A percentile compares a stretch with the other conserved stretches of the same genome.
These are phyloP conservation scores for Cavia aperea DNA, from an alignment of 2,113 vertebrate genomes.

Conservation along the genomic window DNA sequence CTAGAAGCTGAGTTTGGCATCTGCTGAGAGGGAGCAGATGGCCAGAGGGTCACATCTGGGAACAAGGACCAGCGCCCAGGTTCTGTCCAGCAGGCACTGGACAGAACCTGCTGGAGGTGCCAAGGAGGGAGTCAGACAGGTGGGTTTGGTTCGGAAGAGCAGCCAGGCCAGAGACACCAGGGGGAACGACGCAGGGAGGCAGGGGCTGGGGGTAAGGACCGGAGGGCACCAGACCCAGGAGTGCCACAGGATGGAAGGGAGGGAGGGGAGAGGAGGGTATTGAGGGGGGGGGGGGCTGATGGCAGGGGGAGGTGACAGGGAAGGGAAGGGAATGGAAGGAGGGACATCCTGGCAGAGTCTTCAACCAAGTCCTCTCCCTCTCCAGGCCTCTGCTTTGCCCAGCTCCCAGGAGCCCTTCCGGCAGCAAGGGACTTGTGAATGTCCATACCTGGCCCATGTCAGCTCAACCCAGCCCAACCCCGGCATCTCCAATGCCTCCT, in stretches of 20 bases:
- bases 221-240: not conserved
- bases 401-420: not conserved
- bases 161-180: too few species aligned
- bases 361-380: not conserved
- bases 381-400: not conserved
- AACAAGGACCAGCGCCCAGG: too few species aligned
- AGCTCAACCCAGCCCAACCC: too few species aligned
- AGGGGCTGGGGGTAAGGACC: too few species aligned
- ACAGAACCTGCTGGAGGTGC: too few species aligned
- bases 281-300: too few species aligned
- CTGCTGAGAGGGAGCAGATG: not conserved
- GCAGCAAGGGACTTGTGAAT: not conserved
- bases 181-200: not conserved
- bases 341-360: not conserved
- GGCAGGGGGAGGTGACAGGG: not conserved
- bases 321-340: not conserved
- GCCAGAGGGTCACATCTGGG: not conserved
- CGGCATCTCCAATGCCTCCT: not conserved
- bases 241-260: not conserved
- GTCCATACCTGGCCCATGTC: not conserved
- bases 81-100: too few species aligned
- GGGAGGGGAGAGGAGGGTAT: not conserved
- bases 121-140: fast-evolving
- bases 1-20: not conserved
- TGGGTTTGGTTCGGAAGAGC: not conserved